Percentiles rank a stretch among this genome's conserved stretches.
These are phyloP conservation scores for Vandiemenella viatica DNA, from an alignment of 2,888 invertebrate species.

Conservation along the genomic window DNA sequence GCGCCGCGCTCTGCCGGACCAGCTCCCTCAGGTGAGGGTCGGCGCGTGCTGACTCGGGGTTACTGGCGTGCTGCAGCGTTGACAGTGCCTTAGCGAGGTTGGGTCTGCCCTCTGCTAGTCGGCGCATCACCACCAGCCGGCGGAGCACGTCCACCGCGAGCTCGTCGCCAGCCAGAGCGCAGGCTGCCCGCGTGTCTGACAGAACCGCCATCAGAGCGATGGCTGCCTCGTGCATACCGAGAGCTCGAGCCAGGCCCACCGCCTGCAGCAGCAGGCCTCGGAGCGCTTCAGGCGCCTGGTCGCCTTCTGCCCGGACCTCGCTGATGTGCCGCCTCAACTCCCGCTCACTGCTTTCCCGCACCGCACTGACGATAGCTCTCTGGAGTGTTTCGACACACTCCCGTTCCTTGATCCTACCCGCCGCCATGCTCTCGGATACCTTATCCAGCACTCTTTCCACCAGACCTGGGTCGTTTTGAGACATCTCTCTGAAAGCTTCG, in stretches of 20 bases:
- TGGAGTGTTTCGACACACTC: constrained; percentile 49
- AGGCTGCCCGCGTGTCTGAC: constrained; percentile 39
- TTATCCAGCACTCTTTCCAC: constrained; percentile 42
- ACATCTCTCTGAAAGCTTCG: constrained; percentile 48
- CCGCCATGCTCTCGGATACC: constrained; percentile 43
- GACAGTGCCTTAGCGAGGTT: constrained; percentile 43
- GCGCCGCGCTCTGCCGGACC: constrained; percentile 54
- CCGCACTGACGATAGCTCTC: constrained; percentile 48
- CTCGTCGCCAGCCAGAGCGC: constrained; percentile 39
- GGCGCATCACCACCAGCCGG: constrained; percentile 52
- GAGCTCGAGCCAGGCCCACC: constrained; percentile 49
- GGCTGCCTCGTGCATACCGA: constrained; percentile 49
- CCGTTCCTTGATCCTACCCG: constrained; percentile 42
- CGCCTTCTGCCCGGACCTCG: constrained; percentile 23
- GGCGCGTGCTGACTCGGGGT: constrained; percentile 49
- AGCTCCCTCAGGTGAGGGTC: constrained; percentile 55
- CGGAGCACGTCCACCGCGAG: constrained; percentile 50
- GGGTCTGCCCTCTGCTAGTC: constrained; percentile 50
- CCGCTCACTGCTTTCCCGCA: constrained; percentile 44
- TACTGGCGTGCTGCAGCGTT: constrained; percentile 45
- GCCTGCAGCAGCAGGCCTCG: constrained; percentile 44
- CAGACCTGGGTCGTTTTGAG: constrained; percentile 42
- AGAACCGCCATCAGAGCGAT: constrained; percentile 37
- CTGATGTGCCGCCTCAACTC: constrained; percentile 39
- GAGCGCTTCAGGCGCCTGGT: constrained; percentile 28